These are phyloP conservation scores for Eristalis arbustorum DNA, from an alignment of 2,888 invertebrate genomes.

Conservation along the genomic window DNA sequence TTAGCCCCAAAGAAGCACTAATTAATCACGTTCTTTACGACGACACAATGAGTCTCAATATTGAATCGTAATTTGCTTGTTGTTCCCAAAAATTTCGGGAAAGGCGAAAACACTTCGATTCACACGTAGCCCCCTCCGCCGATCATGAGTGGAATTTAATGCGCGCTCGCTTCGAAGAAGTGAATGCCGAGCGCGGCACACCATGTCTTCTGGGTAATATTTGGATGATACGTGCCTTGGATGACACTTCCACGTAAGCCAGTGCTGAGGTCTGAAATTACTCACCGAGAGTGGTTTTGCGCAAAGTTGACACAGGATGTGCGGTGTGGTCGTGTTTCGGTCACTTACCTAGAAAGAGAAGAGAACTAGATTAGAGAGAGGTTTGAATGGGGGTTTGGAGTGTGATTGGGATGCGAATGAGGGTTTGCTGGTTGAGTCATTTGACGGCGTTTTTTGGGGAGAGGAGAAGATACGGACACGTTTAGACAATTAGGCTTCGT, in stretches of 20 bases:
- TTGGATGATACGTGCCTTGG: background rate
- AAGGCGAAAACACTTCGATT: constrained; percentile 12
- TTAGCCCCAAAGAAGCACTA: background rate
- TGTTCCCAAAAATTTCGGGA: constrained; percentile 15
- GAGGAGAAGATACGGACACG: no score
- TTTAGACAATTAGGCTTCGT: no score
- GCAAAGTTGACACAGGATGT: background rate
- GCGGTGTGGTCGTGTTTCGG: no score
- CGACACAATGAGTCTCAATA: constrained; percentile 26
- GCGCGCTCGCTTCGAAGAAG: background rate
- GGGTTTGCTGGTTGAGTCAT: no score
- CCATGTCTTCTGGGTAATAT: background rate
- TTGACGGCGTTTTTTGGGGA: no score
- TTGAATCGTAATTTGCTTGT: constrained; percentile 20
- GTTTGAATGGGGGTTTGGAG: background rate
- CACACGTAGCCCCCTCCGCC: background rate
- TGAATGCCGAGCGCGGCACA: background rate
- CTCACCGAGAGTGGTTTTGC: background rate
- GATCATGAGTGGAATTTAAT: constrained; percentile 25
- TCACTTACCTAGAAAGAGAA: constrained; percentile 23
- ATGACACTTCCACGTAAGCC: background rate
- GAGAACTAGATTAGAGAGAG: background rate
- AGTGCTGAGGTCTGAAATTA: background rate
- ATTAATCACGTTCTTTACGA: constrained; percentile 36
- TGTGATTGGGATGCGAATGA: background rate